A percentile compares a stretch with the other conserved stretches of the same genome.
phyloP scores from a whole-genome alignment of 1,140 invertebrate genomes.

The Pseudomyrmex gracilis region DNA sequence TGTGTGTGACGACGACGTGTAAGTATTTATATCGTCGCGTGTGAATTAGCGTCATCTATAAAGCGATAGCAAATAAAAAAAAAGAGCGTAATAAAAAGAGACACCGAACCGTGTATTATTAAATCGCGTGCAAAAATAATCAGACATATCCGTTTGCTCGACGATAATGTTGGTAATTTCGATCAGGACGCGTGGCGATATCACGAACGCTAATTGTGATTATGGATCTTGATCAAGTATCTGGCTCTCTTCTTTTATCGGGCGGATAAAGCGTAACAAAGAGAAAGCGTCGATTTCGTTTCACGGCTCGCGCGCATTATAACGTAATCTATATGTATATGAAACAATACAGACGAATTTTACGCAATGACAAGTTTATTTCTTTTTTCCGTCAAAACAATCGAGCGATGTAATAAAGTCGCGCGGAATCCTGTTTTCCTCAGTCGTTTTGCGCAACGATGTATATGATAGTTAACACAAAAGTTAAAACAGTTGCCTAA shows the following conservation, averaged over 20 bases:
- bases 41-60: constrained; percentile 57
- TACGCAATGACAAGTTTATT: too few species aligned
- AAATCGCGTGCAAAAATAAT: constrained; percentile 22
- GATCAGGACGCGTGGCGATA: neutral
- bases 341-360: neutral
- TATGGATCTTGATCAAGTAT: constrained; percentile 12
- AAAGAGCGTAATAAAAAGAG: constrained; percentile 10
- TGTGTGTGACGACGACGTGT: constrained; percentile 6
- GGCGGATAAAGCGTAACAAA: constrained; percentile 29
- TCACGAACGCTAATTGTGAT: constrained; percentile 36
- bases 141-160: neutral
- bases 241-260: neutral
- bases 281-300: neutral
- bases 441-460: constrained; percentile 12
- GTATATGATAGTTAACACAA: neutral
- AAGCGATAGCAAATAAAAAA: neutral
- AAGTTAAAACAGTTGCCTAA: neutral
- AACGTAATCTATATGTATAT: neutral
- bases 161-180: neutral
- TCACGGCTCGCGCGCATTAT: constrained; percentile 33
- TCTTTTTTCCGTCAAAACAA: neutral
- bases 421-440: constrained; percentile 4
- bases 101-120: constrained; percentile 35
- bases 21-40: constrained; percentile 63
- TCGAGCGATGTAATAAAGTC: neutral